Percentiles rank a stretch among this genome's conserved stretches.
These are phyloP conservation scores for Aphodius sticticus DNA, from an alignment of 2,888 invertebrate species.

Conservation along the genomic window DNA sequence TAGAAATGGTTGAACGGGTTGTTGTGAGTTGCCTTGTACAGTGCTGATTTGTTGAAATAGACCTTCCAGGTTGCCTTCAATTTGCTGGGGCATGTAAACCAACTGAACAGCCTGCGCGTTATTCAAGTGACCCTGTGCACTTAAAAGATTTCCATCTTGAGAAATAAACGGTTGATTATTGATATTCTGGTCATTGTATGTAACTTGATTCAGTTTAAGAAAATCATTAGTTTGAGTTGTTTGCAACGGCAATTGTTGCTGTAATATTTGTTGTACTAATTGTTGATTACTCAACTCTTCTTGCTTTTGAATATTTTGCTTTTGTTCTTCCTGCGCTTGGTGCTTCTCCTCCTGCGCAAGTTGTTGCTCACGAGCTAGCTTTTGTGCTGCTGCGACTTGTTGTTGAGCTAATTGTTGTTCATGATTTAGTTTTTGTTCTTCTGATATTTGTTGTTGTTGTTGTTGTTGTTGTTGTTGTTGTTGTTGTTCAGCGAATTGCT, in stretches of 20 bases:
- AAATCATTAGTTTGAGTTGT: neutral
- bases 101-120: neutral
- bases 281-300: slow-evolving; percentile 17
- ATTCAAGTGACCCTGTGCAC: neutral
- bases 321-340: slow-evolving; percentile 36
- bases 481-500: slow-evolving; percentile 23
- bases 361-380: slow-evolving; percentile 7
- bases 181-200: neutral
- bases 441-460: slow-evolving; percentile 9
- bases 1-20: neutral
- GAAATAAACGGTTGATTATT: neutral
- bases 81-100: neutral
- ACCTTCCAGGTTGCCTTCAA: neutral
- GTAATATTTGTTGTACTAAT: neutral
- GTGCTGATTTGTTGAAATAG: neutral
- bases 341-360: neutral
- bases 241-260: neutral
- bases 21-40: neutral
- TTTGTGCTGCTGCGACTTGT: neutral
- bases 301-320: slow-evolving; percentile 31
- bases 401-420: neutral
- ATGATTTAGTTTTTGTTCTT: neutral
- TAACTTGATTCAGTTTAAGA: neutral
- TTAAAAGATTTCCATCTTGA: neutral
- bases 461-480: slow-evolving; percentile 33